Conservation (phyloP, 2,797 vertebrate genomes). For the Hylomyscus alleni region DNA sequence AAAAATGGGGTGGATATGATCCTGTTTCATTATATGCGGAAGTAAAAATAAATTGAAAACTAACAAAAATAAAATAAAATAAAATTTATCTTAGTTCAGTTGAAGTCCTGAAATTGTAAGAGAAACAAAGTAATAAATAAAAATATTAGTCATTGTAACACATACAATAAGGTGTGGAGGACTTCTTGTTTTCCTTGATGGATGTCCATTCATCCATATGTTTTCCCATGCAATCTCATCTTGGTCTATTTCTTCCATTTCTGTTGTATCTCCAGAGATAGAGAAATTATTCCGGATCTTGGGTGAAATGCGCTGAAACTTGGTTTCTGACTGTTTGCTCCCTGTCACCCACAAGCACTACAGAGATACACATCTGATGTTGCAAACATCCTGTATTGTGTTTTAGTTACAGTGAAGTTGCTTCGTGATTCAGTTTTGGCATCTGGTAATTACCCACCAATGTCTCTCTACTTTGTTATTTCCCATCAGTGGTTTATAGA, state of each 20-base stretch:
- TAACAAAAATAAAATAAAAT: background rate
- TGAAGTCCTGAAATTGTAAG: background rate
- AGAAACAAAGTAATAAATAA: background rate
- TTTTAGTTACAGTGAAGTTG: background rate
- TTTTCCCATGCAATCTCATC: background rate
- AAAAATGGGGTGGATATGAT: background rate
- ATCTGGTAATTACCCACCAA: background rate
- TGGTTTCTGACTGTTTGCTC: background rate
- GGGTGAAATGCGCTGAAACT: background rate
- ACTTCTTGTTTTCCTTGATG: background rate
- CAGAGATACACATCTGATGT: background rate
- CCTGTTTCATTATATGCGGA: background rate
- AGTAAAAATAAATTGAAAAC: background rate
- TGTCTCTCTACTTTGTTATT: background rate
- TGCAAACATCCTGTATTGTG: background rate
- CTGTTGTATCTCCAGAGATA: background rate
- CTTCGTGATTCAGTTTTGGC: background rate
- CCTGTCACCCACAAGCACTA: background rate
- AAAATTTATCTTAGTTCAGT: background rate
- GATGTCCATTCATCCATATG: background rate
- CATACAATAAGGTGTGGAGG: background rate
- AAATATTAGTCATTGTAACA: background rate
- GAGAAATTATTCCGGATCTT: background rate
- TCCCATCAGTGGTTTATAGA: constrained; percentile 10
- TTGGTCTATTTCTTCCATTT: background rate